phyloP scores from a whole-genome alignment of 2,888 invertebrate species.

The Brachylomia viminalis region DNA sequence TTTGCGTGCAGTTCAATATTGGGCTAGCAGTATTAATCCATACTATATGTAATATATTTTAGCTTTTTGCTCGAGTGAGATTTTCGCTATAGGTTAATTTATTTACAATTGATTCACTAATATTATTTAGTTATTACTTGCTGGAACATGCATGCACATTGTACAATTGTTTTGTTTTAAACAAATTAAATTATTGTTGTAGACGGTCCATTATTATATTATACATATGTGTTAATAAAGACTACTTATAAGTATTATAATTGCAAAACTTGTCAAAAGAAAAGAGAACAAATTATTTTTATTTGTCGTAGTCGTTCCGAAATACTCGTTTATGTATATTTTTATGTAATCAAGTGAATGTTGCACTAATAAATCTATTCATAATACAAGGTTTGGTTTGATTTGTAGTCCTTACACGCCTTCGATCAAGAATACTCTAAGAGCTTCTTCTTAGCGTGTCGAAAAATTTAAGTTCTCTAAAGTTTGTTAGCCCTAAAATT shows the following conservation, averaged over 20 bases:
- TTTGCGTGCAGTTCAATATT: slow-evolving; percentile 9
- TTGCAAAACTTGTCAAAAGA: slow-evolving; percentile 8
- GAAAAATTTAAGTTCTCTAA: too few relatives aligned
- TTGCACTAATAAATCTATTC: slow-evolving; percentile 76
- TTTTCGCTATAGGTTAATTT: slow-evolving; percentile 22
- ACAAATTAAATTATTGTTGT: not conserved
- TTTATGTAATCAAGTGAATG: slow-evolving; percentile 74
- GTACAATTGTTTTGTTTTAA: slow-evolving; percentile 11
- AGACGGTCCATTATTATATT: slow-evolving; percentile 14
- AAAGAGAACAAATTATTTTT: slow-evolving; percentile 61
- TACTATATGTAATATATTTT: slow-evolving; percentile 6
- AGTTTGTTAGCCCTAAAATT: too few relatives aligned
- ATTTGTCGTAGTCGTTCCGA: slow-evolving; percentile 37
- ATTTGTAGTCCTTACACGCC: slow-evolving; percentile 10
- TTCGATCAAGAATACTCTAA: too few relatives aligned
- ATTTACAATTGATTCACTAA: slow-evolving; percentile 26
- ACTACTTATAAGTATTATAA: not conserved
- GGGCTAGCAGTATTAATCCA: slow-evolving; percentile 1
- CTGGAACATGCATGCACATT: not conserved
- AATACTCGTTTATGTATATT: slow-evolving; percentile 62
- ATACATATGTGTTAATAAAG: not conserved
- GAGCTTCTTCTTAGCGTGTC: too few relatives aligned
- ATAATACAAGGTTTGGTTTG: slow-evolving; percentile 42
- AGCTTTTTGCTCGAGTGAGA: slow-evolving; percentile 17
- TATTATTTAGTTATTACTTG: slow-evolving; percentile 12